Evolutionary conservation across 1,140 invertebrate species (phyloP), one percentile per base, ranked within the genome.

Genomic region (Coelopa frigida): DNA sequence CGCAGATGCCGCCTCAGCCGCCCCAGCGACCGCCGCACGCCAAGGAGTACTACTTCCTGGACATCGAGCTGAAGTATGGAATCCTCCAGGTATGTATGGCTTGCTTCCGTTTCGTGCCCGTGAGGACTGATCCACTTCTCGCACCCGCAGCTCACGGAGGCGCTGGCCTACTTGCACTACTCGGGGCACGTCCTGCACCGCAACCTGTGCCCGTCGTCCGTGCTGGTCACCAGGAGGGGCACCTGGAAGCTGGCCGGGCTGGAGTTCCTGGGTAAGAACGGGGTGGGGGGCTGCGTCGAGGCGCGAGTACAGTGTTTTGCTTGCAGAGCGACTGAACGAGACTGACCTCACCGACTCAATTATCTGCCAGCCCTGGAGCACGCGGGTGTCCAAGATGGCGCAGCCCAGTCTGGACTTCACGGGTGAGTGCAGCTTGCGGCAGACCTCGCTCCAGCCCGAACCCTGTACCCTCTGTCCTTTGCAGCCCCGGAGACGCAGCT

Each of bases 191-290:
- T 87, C 50, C 77, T 97, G 33, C 94, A 98, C 69, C 80, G 89
- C 53, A 98, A 98, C 70, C 80, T 98, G 14, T 94, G 88, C 70
- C 94, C 95, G 4, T 83, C 83, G 49, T 92, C 87, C 51, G 87
- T 98, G 50, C 78, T 98, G 36, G 84, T 98, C 39, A 97, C 89
- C n/a, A 92, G 88, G 60, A 81, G 83, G 36, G 93, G 93, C 26
- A 93, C 89, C 7, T 98, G 95, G 95, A 98, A 98, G 70, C 76
- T 98, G 18, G 86, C 85, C 11, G 93, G 94, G 3, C 79, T 98
- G 32, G 94, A 98, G 62, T 98, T 98, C 73, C 81, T 84, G 54
- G 87, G 87, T 90, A 70, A 77, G 75, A 75, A 15, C 27, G 15
- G 26, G 8, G 21, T 26, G 20, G 12, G n/a, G n/a, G n/a, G n/a